A percentile compares a stretch with the other conserved stretches of the same genome.
These are phyloP conservation scores for Synanceia verrucosa DNA, from an alignment of 2,797 vertebrate species.

Conservation along the genomic window DNA sequence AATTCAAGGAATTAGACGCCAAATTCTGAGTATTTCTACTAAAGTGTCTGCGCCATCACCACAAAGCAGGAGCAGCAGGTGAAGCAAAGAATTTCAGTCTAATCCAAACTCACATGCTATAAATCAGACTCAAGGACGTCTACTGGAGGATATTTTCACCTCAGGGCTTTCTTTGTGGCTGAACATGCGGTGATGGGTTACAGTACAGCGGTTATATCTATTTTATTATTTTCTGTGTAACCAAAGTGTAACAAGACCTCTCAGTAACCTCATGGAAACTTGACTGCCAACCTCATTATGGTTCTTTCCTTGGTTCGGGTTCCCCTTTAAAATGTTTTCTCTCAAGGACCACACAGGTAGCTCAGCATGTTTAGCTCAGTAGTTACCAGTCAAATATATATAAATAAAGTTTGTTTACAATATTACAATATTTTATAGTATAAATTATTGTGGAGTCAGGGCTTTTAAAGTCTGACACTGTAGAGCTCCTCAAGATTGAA, in stretches of 20 bases:
- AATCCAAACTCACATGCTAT: slow-evolving; percentile 22
- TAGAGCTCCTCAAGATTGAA: too few relatives aligned
- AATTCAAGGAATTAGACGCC: background rate
- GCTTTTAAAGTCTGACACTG: background rate
- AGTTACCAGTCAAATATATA: background rate
- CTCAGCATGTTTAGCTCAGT: background rate
- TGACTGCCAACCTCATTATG: background rate
- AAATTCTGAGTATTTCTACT: background rate
- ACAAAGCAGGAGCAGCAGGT: background rate
- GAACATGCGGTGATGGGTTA: slow-evolving; percentile 9
- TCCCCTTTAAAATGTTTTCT: background rate
- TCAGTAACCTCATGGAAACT: slow-evolving; percentile 19
- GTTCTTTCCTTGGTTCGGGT: background rate
- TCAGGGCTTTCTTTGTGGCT: slow-evolving; percentile 8
- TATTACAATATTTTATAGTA: background rate
- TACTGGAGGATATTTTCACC: slow-evolving; percentile 16
- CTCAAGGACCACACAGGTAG: background rate
- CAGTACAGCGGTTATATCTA: slow-evolving; percentile 24
- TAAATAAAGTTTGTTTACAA: background rate
- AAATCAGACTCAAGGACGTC: slow-evolving; percentile 27
- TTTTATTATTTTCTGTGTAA: slow-evolving; percentile 3
- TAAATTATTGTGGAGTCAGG: background rate
- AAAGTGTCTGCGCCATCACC: background rate
- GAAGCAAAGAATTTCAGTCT: background rate
- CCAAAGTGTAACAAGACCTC: slow-evolving; percentile 31